phyloP scores from a whole-genome alignment of 2,888 invertebrate genomes.

The Zele albiditarsus region DNA sequence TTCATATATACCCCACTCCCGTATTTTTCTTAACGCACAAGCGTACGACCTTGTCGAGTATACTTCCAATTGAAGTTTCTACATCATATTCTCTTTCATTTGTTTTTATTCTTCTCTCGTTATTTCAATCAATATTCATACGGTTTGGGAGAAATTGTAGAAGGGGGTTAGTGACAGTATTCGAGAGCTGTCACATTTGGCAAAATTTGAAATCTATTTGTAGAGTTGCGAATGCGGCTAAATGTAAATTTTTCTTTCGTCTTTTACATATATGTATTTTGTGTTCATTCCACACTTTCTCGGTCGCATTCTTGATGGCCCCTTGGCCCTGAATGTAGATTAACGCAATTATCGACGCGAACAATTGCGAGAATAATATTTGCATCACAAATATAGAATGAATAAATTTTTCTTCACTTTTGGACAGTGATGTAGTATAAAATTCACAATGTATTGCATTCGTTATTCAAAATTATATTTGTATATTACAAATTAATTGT shows the following conservation, averaged over 20 bases:
- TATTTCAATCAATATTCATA: no score
- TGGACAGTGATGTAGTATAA: background rate
- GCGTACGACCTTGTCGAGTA: slow-evolving; percentile 19
- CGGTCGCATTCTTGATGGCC: slow-evolving; percentile 40
- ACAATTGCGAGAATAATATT: slow-evolving; percentile 29
- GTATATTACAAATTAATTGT: background rate
- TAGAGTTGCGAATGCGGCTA: background rate
- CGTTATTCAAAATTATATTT: background rate
- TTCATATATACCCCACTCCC: background rate
- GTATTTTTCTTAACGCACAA: background rate
- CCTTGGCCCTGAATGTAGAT: slow-evolving; percentile 44
- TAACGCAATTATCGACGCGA: slow-evolving; percentile 27
- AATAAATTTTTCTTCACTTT: background rate
- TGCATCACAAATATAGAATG: slow-evolving; percentile 5
- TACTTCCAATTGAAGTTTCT: slow-evolving; percentile 10
- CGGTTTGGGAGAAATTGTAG: no score
- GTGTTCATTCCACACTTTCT: background rate
- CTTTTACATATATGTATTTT: background rate
- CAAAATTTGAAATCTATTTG: background rate
- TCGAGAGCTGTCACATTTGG: no score
- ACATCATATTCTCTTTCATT: slow-evolving; percentile 12
- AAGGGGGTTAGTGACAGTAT: no score
- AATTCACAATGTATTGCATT: slow-evolving; percentile 8
- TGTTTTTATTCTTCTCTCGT: no score
- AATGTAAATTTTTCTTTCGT: background rate